Base-by-base conservation (phyloP, 2,888 invertebrate genomes). In the Phymatocera aterrima region DNA sequence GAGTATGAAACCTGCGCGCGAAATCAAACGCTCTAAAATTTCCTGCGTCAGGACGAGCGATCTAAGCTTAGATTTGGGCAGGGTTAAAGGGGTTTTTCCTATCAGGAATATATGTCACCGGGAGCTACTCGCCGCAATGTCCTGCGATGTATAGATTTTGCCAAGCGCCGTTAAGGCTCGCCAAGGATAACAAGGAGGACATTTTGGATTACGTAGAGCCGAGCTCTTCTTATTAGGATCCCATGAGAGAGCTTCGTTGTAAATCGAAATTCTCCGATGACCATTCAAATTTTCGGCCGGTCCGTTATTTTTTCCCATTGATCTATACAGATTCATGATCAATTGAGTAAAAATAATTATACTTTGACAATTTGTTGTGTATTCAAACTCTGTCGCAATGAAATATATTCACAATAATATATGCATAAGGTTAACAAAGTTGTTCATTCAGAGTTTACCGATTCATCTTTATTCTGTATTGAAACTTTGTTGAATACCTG, bases 41-140 rank as follows among this genome's bases (percentile, higher is more conserved):
- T 75, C 37, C 18, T 75, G 6, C 61, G 77, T n/a, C 40, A 60
- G 79, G 81, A 79, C 51, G 78, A 80, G 65, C 12, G 81, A 72
- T 75, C 46, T 34, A 79, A 82, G 85, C 84, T 86, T 83, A 83
- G 85, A 86, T 87, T 88, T 87, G 81, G 85, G 84, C 84, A 81
- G 82, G 84, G 84, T 86, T 86, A 84, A 86, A 85, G 88, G 88
- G 86, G 87, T 85, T 85, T 84, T 84, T 83, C 72, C 72, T 84
- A 88, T 75, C 87, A 87, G 89, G 88, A 84, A 78, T 79, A 81
- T 84, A 88, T 85, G 80, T 31, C 48, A 8, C 28, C 24, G 60
- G 64, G 81, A 72, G 80, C 79, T 70, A 77, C n/a, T 77, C 48
- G 40, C 24, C 12, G 57, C 18, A 3, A 65, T n/a, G 78, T 78